Evolutionary conservation across 2,797 vertebrate species (phyloP).

Genomic region (Pangasius sanitwongsei): DNA sequence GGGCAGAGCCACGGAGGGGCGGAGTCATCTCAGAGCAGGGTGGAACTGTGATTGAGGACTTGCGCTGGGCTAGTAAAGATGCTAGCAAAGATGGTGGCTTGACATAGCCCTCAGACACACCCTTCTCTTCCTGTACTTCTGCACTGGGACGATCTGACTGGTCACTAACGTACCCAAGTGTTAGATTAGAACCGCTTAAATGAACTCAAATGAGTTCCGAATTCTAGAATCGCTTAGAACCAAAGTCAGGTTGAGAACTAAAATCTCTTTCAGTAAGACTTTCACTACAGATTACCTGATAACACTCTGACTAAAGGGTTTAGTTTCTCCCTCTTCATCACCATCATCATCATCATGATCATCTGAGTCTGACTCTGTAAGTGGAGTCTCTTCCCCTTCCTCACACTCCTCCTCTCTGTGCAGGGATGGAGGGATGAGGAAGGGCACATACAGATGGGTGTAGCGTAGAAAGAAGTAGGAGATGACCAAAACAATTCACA

Average conservation of each 20-base stretch:
- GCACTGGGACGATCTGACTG: neutral
- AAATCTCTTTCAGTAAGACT: neutral
- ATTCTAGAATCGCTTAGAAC: neutral
- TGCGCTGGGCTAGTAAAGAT: conserved; percentile 70
- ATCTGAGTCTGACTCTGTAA: conserved; percentile 75
- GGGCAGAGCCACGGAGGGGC: conserved; percentile 69
- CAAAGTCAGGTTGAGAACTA: neutral
- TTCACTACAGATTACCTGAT: conserved; percentile 70
- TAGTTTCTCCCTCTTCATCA: conserved; percentile 57
- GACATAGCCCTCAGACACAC: neutral
- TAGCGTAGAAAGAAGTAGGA: neutral
- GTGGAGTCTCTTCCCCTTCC: conserved; percentile 66
- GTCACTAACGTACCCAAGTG: neutral
- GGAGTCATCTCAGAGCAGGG: conserved; percentile 81
- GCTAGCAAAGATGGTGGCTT: conserved; percentile 69
- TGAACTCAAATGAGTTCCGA: neutral
- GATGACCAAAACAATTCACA: conserved; percentile 47
- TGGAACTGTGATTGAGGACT: conserved; percentile 68
- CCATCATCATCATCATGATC: conserved; percentile 53
- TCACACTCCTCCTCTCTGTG: conserved; percentile 75
- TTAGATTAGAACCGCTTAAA: neutral
- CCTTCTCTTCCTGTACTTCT: conserved; percentile 42
- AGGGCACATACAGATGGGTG: neutral
- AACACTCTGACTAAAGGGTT: conserved; percentile 64
- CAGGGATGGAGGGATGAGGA: conserved; percentile 13